Evolutionary conservation across 2,113 vertebrate species (phyloP).

Genomic region (Crypturellus undulatus): DNA sequence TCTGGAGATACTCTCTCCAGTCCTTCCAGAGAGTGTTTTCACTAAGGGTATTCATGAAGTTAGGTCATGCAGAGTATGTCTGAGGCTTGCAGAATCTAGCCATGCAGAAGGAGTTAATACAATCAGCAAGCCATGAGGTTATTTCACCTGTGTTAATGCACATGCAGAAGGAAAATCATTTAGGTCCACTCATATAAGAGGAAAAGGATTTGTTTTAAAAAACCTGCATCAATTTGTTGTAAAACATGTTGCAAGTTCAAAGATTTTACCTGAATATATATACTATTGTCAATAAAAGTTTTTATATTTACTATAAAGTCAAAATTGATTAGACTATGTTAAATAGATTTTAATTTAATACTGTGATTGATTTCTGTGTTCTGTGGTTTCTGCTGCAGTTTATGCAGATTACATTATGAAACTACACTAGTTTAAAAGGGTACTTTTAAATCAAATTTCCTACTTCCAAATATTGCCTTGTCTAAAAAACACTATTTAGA

Average conservation of each 20-base stretch:
- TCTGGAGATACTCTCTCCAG: neutral
- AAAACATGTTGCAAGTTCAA: neutral
- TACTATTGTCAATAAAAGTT: neutral
- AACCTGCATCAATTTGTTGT: neutral
- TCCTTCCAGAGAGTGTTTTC: neutral
- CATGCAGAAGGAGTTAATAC: neutral
- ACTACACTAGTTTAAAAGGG: neutral
- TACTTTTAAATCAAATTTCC: slow-evolving; percentile 3
- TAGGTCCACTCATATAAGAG: neutral
- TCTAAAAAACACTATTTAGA: slow-evolving; percentile 38
- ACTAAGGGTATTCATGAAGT: neutral
- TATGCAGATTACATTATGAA: neutral
- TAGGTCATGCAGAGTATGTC: neutral
- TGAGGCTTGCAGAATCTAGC: neutral
- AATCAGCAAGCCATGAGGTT: neutral
- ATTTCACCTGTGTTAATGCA: neutral
- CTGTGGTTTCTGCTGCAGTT: slow-evolving; percentile 4
- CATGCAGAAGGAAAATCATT: too few relatives aligned
- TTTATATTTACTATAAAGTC: neutral
- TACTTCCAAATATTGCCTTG: slow-evolving; percentile 16
- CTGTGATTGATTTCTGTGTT: neutral
- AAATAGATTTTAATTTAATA: neutral
- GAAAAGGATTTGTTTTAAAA: neutral
- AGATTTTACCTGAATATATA: neutral
- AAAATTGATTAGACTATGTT: neutral